Base-by-base conservation (phyloP, 2,888 invertebrate genomes). In the Ochropleura leucogaster region DNA sequence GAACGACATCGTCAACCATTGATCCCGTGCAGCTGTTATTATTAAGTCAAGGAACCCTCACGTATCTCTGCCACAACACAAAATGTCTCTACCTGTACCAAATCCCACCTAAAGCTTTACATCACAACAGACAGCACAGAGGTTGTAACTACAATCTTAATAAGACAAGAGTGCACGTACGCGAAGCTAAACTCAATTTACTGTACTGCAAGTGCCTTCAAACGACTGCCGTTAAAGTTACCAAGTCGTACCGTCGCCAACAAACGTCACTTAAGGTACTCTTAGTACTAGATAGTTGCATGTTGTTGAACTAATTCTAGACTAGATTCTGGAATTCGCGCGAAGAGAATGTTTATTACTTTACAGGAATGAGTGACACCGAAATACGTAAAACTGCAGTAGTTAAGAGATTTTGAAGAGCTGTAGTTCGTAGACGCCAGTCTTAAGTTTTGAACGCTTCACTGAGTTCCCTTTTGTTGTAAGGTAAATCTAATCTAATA, bases 121-220 rank as follows among this genome's bases (percentile, higher is more conserved):
- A 44, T 65, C 53, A 68, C 57, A 30, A 40, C 49, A 51, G 63
- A 59, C 59, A 78, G 44, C 40, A 16, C 40, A 68, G 69, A 42
- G 30, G 16, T 64, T 64, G 59, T 74, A 80, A 72, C 81, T 79
- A 74, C 77, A 85, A 82, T 82, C 78, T 76, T 85, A 86, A 89
- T 90, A 89, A 88, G 88, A 83, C 85, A 87, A 89, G 89, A 92
- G 88, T 89, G 88, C 90, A 89, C 87, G 88, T 85, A 86, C 80
- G 79, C 76, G 74, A 71, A 85, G 87, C 86, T 90, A 89, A 92
- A 94, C 91, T 91, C 89, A 93, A 94, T 93, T 93, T 90, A 78
- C 87, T 88, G 87, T 85, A 86, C 85, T 82, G 83, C 86, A 89
- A 91, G 88, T 87, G 87, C 86, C 88, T 88, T 91, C 88, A 83